phyloP scores from a whole-genome alignment of 37 sponge, comb jelly and placozoan genomes.

The Geodia barretti region DNA sequence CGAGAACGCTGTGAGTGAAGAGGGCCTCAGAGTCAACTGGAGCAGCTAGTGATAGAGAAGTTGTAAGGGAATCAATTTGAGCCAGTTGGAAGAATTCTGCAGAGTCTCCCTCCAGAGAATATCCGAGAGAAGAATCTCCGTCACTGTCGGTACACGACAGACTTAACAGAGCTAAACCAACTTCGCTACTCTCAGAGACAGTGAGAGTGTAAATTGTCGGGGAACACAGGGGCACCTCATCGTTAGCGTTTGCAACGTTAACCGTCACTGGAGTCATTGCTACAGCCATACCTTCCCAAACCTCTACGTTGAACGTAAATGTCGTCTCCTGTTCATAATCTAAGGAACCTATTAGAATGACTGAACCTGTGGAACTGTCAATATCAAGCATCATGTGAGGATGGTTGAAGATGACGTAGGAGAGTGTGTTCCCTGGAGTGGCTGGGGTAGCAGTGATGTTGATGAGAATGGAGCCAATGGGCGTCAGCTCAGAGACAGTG shows the following conservation, averaged over 20 bases:
- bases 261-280: background rate
- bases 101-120: background rate
- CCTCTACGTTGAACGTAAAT: background rate
- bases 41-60: background rate
- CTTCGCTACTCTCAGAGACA: background rate
- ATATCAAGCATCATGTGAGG: background rate
- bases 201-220: background rate
- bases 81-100: background rate
- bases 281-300: background rate
- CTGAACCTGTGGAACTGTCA: background rate
- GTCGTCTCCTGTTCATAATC: background rate
- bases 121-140: background rate
- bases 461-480: conserved; percentile 3
- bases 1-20: background rate
- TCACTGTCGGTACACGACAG: background rate
- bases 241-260: background rate
- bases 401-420: background rate
- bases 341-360: background rate
- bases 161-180: background rate
- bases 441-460: conserved; percentile 9
- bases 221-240: background rate
- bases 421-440: background rate
- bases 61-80: background rate
- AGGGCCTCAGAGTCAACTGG: background rate
- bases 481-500: conserved; percentile 1